Evolutionary conservation across 2,797 vertebrate genomes (phyloP).

Genomic region (Petrocephalus sullivani): DNA sequence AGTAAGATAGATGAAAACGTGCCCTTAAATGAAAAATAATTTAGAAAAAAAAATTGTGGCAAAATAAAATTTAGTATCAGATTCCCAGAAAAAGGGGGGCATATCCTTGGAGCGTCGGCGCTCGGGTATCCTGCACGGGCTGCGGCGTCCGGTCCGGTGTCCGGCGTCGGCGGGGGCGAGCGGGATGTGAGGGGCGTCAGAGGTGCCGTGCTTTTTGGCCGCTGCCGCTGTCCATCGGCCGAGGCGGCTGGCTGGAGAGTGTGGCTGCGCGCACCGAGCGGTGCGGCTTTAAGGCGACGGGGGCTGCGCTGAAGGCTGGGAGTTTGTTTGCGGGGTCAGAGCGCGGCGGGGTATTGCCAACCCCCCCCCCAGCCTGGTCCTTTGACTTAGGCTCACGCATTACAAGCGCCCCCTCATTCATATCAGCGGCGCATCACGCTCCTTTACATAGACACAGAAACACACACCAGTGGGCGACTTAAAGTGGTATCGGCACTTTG

Average conservation of each 20-base stretch:
- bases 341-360: constrained; percentile 61
- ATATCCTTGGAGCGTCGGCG: constrained; percentile 50
- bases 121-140: constrained; percentile 35
- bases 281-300: constrained; percentile 52
- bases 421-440: constrained; percentile 32
- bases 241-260: constrained; percentile 56
- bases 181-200: constrained; percentile 25
- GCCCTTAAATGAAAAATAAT: constrained; percentile 18
- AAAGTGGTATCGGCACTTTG: neutral
- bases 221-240: constrained; percentile 62
- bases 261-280: constrained; percentile 58
- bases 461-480: neutral
- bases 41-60: neutral
- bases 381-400: constrained; percentile 41
- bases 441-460: constrained; percentile 2
- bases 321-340: constrained; percentile 72
- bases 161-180: constrained; percentile 32
- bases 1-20: constrained; percentile 4
- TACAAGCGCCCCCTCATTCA: constrained; percentile 50
- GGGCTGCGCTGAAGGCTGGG: constrained; percentile 47
- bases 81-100: constrained; percentile 38
- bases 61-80: constrained; percentile 11
- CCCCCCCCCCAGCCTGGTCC: constrained; percentile 42
- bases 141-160: constrained; percentile 41
- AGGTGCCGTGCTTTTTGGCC: constrained; percentile 47